phyloP scores from a whole-genome alignment of 2,888 invertebrate species.

The Nomada hirtipes region DNA sequence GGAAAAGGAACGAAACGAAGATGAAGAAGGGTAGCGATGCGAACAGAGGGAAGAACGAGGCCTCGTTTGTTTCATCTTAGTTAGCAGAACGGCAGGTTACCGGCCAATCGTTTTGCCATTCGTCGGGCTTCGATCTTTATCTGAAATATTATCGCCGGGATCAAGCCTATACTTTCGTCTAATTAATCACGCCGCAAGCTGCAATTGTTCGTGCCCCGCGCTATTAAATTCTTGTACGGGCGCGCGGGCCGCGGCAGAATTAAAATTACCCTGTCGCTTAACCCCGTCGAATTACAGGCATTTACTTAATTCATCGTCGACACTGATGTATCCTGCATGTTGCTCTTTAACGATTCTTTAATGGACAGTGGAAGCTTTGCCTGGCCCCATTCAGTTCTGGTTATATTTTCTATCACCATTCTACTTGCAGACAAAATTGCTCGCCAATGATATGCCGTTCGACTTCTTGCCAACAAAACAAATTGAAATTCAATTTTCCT shows the following conservation, averaged over 20 bases:
- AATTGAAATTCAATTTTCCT: no score
- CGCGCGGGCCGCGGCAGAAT: conserved; percentile 26
- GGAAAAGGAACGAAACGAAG: conserved; percentile 22
- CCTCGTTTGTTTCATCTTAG: conserved; percentile 33
- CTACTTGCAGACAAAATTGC: neutral
- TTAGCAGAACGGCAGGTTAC: conserved; percentile 6
- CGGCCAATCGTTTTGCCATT: conserved; percentile 48
- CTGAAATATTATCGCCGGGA: conserved; percentile 63
- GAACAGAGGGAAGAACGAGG: neutral
- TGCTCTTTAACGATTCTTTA: conserved; percentile 25
- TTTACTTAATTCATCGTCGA: conserved; percentile 56
- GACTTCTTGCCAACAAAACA: no score
- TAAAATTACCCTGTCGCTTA: conserved; percentile 70
- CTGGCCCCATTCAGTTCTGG: neutral
- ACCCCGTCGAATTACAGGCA: conserved; percentile 54
- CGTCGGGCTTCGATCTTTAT: conserved; percentile 65
- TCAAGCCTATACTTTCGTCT: conserved; percentile 69
- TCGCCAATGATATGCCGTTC: neutral
- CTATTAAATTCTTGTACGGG: conserved; percentile 59
- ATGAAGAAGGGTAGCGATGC: neutral
- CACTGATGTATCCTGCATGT: neutral
- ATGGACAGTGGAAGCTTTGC: neutral
- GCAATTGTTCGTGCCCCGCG: conserved; percentile 62
- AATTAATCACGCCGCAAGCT: conserved; percentile 69
- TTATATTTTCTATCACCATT: neutral